Evolutionary conservation across 2,113 vertebrate genomes (phyloP), one percentile per base, ranked within the genome.

Genomic region (Cervus canadensis): DNA sequence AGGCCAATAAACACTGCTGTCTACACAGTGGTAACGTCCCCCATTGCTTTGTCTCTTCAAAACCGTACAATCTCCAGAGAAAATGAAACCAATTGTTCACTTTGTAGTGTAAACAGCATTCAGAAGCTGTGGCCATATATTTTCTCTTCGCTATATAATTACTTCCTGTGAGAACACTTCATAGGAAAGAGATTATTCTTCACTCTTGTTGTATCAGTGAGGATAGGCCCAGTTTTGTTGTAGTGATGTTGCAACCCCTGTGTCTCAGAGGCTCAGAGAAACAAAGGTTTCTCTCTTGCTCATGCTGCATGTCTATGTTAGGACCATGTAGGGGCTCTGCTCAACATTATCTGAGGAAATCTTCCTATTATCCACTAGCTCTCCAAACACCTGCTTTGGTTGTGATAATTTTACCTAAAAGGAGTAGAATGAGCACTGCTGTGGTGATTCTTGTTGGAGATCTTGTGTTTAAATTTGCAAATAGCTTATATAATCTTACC

Each of bases 401-500:
- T 52, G 30, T 17, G 48, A 45, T 28, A 26, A 83, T 13, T 74
- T 50, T 21, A 1, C 33, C n/a, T 83, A 10, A 54, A n/a, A 76
- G 30, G 8, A 45, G 5, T 5, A 3, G 1, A 11, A 28, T 36
- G 2, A n/a, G 2, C 13, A 54, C 28, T 43, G 4, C 52, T 36
- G n/a, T 25, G 1, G n/a, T 17, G 12, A n/a, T 59, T 78, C 56
- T 62, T 12, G 4, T 21, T 60, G 71, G n/a, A 14, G 30, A 16
- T 40, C 85, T 76, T 62, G 48, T 7, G 10, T 54, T 50, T 40
- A 71, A 60, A 23, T 50, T 82, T 19, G 15, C 10, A 17, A 56
- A 33, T 54, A 60, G 15, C 19, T 81, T 74, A 40, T 12, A 28
- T 48, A 56, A 28, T 82, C 56, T 62, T n/a, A 60, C 14, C 7